Evolutionary conservation across 2,113 vertebrate species (phyloP).

Genomic region (human): DNA sequence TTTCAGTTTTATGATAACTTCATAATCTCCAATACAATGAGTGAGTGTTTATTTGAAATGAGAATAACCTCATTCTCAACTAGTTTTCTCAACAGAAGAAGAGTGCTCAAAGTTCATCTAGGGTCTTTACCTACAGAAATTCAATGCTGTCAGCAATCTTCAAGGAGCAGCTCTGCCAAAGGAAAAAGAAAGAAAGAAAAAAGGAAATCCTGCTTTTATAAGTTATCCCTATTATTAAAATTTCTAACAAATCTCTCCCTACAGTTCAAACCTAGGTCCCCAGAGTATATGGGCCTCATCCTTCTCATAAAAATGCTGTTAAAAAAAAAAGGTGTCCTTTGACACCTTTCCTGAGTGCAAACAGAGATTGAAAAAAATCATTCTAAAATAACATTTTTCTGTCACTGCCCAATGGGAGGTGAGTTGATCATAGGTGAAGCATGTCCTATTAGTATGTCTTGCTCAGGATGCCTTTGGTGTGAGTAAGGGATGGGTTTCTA

Average conservation of each 20-base stretch:
- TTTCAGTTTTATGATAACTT: not conserved
- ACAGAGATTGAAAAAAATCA: not conserved
- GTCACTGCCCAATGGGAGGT: not conserved
- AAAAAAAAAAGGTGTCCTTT: not conserved
- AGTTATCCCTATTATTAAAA: not conserved
- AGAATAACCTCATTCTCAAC: not conserved
- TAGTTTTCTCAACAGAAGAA: conserved; percentile 19
- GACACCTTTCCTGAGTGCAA: conserved; percentile 30
- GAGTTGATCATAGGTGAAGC: not conserved
- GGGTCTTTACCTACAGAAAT: not conserved
- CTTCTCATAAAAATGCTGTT: conserved; percentile 32
- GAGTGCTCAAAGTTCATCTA: not conserved
- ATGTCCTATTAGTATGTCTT: conserved; percentile 6
- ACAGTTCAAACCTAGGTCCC: conserved; percentile 28
- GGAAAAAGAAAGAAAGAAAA: not conserved
- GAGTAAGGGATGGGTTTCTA: conserved; percentile 37
- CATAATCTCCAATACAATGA: not conserved
- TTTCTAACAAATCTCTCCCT: conserved; percentile 11
- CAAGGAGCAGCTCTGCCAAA: not conserved
- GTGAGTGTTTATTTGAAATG: not conserved
- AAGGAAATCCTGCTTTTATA: not conserved
- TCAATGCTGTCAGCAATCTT: not conserved
- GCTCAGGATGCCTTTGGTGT: not conserved
- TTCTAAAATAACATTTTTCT: conserved; percentile 41
- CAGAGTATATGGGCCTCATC: not conserved